Percentiles rank a stretch among this genome's conserved stretches.
Conservation (phyloP, 1,140 invertebrate species). For the Phenacoccus solenopsis region DNA sequence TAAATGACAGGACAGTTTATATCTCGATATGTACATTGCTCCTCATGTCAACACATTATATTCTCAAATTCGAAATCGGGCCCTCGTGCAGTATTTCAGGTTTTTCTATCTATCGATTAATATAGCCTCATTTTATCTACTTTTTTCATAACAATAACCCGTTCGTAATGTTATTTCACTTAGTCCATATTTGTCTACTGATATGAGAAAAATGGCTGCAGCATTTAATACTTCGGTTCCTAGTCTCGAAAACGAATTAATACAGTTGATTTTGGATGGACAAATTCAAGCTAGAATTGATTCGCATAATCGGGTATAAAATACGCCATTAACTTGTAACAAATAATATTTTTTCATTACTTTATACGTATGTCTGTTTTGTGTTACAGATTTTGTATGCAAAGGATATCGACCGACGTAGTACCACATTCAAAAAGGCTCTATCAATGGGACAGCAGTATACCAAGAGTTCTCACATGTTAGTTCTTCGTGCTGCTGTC, state of each 20-base stretch:
- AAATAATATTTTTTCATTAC: constrained; percentile 14
- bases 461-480: constrained; percentile 77
- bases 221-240: constrained; percentile 87
- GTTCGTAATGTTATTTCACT: constrained; percentile 32
- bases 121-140: background rate
- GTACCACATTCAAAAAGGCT: constrained; percentile 87
- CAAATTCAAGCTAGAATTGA: constrained; percentile 97
- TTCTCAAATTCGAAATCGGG: constrained; percentile 88
- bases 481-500: constrained; percentile 85
- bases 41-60: constrained; percentile 88
- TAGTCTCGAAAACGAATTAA: constrained; percentile 92
- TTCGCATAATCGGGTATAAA: constrained; percentile 73
- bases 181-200: constrained; percentile 88
- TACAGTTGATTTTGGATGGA: constrained; percentile 92
- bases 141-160: constrained; percentile 12
- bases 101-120: constrained; percentile 8
- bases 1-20: constrained; percentile 86
- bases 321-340: no score
- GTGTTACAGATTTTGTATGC: constrained; percentile 77
- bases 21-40: constrained; percentile 95
- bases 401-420: constrained; percentile 91
- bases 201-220: constrained; percentile 90
- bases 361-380: constrained; percentile 22
- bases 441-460: constrained; percentile 85
- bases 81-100: constrained; percentile 90